A percentile compares a stretch with the other conserved stretches of the same genome.
Evolutionary conservation across 1,140 invertebrate species (phyloP).

Genomic region (Hylaeus volcanicus): DNA sequence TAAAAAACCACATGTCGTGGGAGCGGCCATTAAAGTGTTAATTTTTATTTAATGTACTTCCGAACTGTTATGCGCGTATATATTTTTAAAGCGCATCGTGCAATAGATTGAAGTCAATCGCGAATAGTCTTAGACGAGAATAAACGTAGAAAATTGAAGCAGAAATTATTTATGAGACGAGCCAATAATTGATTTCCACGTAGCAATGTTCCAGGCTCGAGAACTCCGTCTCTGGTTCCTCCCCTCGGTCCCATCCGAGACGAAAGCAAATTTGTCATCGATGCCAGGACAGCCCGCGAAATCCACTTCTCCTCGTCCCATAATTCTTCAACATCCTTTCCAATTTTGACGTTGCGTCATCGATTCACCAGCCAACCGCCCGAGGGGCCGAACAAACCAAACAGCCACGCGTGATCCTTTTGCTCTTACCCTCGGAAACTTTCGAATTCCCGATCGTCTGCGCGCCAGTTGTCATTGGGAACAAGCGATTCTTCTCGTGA

Average conservation of each 20-base stretch:
- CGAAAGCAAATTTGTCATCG: conserved; percentile 65
- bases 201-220: too few species aligned
- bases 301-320: conserved; percentile 43
- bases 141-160: too few species aligned
- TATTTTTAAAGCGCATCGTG: too few species aligned
- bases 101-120: neutral
- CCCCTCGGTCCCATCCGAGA: neutral
- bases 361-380: conserved; percentile 30
- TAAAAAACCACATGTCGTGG: too few species aligned
- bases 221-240: too few species aligned
- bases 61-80: too few species aligned
- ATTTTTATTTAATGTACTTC: too few species aligned
- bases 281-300: conserved; percentile 42
- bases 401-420: neutral
- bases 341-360: conserved; percentile 38
- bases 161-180: too few species aligned
- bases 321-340: conserved; percentile 54
- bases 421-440: too few species aligned
- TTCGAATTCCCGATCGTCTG: neutral
- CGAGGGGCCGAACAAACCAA: neutral
- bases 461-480: conserved; percentile 15
- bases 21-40: too few species aligned
- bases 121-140: conserved; percentile 13
- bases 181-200: too few species aligned
- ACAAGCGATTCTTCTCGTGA: conserved; percentile 4